Conservation (phyloP, 1,140 invertebrate genomes). For the Brachionus koreanus region DNA sequence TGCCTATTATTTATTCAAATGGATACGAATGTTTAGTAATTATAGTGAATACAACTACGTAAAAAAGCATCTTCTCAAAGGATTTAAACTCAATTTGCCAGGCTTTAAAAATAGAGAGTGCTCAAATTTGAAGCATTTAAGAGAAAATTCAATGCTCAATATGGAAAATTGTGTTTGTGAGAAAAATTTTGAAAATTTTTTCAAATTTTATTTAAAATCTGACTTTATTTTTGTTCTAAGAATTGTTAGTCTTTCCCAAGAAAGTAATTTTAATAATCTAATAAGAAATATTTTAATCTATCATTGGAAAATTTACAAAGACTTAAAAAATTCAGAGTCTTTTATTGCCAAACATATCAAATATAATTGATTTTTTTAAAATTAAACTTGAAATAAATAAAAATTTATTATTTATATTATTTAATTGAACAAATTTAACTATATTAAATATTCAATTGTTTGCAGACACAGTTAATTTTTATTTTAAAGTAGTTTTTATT, state of each 20-base stretch:
- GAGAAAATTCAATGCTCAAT: neutral
- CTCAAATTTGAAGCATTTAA: neutral
- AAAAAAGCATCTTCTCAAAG: neutral
- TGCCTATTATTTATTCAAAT: neutral
- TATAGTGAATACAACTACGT: neutral
- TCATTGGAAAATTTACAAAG: slow-evolving; percentile 11
- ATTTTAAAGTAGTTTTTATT: too few relatives aligned
- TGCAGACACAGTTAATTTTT: too few relatives aligned
- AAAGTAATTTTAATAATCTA: neutral
- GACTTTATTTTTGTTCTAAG: slow-evolving; percentile 15
- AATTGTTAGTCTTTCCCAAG: neutral
- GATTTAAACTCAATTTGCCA: neutral
- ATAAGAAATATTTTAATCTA: neutral
- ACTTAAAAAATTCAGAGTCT: neutral
- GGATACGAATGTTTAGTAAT: neutral
- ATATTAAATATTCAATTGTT: too few relatives aligned
- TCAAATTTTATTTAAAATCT: neutral
- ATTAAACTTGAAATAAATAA: too few relatives aligned
- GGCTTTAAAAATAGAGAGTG: neutral
- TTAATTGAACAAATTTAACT: too few relatives aligned
- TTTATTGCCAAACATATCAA: neutral
- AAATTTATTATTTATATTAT: too few relatives aligned
- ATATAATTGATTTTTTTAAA: neutral
- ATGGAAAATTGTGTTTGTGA: neutral
- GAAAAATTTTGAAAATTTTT: neutral